A percentile compares a stretch with the other conserved stretches of the same genome.
Conservation (phyloP, 2,888 invertebrate species). For the Harpalus rufipes region DNA sequence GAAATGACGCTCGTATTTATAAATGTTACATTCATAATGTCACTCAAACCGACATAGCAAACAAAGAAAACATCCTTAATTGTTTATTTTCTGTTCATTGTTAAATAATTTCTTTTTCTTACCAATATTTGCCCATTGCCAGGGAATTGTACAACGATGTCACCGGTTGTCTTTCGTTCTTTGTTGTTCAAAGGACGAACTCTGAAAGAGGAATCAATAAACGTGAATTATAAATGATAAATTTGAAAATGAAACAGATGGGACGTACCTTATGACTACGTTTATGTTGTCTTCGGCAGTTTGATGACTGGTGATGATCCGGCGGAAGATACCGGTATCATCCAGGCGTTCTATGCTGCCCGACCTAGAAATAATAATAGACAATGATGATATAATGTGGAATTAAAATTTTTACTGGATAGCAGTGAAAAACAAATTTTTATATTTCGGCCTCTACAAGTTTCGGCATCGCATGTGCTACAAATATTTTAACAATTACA, state of each 20-base stretch:
- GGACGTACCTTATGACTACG: constrained; percentile 88
- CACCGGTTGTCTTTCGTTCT: constrained; percentile 85
- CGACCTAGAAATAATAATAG: constrained; percentile 70
- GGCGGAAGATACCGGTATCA: constrained; percentile 76
- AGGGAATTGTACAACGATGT: constrained; percentile 88
- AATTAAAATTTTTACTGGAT: too few species aligned
- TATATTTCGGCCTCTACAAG: too few species aligned
- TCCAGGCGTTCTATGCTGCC: constrained; percentile 78
- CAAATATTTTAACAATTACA: too few species aligned
- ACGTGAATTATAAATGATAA: constrained; percentile 13
- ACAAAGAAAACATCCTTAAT: too few species aligned
- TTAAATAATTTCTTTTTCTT: constrained; percentile 67
- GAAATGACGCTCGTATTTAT: too few species aligned
- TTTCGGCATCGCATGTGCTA: too few species aligned
- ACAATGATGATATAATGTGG: too few species aligned
- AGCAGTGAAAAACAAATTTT: too few species aligned
- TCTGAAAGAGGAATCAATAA: constrained; percentile 77
- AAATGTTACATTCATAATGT: too few species aligned
- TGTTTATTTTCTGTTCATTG: not conserved
- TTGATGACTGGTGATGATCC: constrained; percentile 78
- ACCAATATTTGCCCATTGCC: constrained; percentile 91
- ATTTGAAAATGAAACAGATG: constrained; percentile 15
- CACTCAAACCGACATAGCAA: too few species aligned
- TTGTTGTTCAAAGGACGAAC: constrained; percentile 90
- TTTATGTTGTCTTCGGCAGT: constrained; percentile 90